Evolutionary conservation across 2,797 vertebrate genomes (phyloP).

Genomic region (Sebastes ruberrimus): DNA sequence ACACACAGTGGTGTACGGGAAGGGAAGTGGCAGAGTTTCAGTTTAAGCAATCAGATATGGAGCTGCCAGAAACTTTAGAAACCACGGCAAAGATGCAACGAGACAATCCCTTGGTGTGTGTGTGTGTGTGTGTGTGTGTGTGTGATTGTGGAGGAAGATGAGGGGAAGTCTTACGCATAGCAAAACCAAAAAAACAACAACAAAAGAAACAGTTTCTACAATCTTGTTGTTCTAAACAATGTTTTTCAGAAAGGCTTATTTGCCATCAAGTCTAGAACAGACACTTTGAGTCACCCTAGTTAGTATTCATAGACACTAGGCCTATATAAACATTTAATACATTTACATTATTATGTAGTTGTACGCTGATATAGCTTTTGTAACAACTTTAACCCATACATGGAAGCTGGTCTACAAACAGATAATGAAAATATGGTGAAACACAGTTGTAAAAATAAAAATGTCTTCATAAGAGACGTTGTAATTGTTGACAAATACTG

Average conservation of each 20-base stretch:
- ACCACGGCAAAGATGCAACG: conserved; percentile 61
- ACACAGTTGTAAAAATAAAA: not conserved
- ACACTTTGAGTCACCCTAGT: not conserved
- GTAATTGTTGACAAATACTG: no score
- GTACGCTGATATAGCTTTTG: not conserved
- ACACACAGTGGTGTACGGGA: conserved; percentile 12
- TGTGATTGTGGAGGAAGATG: not conserved
- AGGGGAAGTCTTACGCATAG: conserved; percentile 27
- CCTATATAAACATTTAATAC: not conserved
- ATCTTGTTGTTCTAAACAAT: not conserved
- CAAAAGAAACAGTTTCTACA: not conserved
- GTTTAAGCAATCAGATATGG: conserved; percentile 61
- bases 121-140: conserved; percentile 9
- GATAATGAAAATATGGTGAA: not conserved
- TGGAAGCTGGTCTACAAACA: not conserved
- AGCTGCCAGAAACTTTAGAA: conserved; percentile 53
- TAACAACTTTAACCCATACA: not conserved
- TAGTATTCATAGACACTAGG: not conserved
- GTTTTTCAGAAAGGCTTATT: not conserved
- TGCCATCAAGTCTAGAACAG: not conserved
- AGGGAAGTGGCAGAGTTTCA: conserved; percentile 62
- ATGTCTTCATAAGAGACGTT: accelerated
- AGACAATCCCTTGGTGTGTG: conserved; percentile 2
- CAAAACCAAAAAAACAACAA: not conserved
- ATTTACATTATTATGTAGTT: not conserved